phyloP scores from a whole-genome alignment of 2,888 invertebrate genomes.

The Stenodera caucasica region DNA sequence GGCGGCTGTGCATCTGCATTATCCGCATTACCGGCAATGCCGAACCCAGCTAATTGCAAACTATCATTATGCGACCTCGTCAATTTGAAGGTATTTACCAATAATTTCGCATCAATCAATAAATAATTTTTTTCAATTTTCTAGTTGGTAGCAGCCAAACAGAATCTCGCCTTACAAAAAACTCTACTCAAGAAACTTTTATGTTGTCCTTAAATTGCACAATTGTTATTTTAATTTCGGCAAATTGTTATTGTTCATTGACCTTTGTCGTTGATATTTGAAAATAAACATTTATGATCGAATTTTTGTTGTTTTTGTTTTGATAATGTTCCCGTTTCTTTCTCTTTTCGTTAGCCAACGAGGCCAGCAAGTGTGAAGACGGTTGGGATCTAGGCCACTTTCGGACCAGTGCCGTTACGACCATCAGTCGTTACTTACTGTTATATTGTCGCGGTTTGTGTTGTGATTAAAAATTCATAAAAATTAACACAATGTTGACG shows the following conservation, averaged over 20 bases:
- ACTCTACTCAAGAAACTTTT: not conserved
- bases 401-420: conserved; percentile 44
- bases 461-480: conserved; percentile 6
- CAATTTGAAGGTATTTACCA: not conserved
- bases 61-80: not conserved
- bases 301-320: too few relatives aligned
- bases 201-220: not conserved
- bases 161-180: not conserved
- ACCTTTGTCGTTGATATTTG: not conserved
- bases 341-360: not conserved
- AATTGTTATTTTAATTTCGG: not conserved
- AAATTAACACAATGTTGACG: not conserved
- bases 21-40: too few relatives aligned
- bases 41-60: not conserved
- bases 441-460: conserved; percentile 29
- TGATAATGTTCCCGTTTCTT: not conserved
- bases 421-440: conserved; percentile 42
- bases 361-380: conserved; percentile 18
- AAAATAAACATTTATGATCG: not conserved
- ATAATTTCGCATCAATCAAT: not conserved
- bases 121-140: not conserved
- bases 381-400: conserved; percentile 48
- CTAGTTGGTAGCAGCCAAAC: not conserved
- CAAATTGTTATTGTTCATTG: not conserved
- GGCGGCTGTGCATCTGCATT: too few relatives aligned